These are phyloP conservation scores for Melanotaenia maccullochi DNA, from an alignment of 2,797 vertebrate species.

Conservation along the genomic window DNA sequence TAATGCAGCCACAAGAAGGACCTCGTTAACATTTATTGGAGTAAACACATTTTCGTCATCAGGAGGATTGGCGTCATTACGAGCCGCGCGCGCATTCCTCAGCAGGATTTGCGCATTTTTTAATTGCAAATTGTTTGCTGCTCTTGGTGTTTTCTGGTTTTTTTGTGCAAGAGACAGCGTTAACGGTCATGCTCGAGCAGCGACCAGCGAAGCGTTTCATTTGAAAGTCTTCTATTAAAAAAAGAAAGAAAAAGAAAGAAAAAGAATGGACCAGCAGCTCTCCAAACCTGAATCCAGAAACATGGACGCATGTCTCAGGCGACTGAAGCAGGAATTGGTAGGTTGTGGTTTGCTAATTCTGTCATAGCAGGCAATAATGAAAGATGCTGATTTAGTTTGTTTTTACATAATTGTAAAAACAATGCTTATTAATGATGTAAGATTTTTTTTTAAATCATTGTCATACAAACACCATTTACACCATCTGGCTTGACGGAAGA, in stretches of 20 bases:
- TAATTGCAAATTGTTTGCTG: conserved; percentile 6
- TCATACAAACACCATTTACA: neutral
- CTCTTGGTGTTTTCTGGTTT: conserved; percentile 11
- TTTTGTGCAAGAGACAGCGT: conserved; percentile 5
- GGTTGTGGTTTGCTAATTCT: conserved; percentile 44
- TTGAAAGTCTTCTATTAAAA: conserved; percentile 34
- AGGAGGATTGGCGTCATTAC: conserved; percentile 45
- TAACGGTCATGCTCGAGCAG: conserved; percentile 52
- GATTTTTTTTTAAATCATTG: too few relatives aligned
- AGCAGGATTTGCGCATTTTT: conserved; percentile 59
- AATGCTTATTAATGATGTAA: neutral
- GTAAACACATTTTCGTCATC: conserved; percentile 61
- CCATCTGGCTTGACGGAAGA: neutral
- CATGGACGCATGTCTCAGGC: conserved; percentile 84
- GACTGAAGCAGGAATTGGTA: conserved; percentile 85
- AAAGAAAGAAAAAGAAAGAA: neutral
- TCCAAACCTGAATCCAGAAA: conserved; percentile 73
- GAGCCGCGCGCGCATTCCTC: conserved; percentile 70
- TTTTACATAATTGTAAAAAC: neutral
- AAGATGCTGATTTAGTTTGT: neutral
- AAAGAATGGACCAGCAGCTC: conserved; percentile 66
- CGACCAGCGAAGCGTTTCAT: conserved; percentile 27
- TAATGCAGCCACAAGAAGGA: conserved; percentile 33
- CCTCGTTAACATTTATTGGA: conserved; percentile 52
- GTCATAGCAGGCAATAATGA: neutral